phyloP scores from a whole-genome alignment of 2,888 invertebrate genomes.

The Epirrita christyi region DNA sequence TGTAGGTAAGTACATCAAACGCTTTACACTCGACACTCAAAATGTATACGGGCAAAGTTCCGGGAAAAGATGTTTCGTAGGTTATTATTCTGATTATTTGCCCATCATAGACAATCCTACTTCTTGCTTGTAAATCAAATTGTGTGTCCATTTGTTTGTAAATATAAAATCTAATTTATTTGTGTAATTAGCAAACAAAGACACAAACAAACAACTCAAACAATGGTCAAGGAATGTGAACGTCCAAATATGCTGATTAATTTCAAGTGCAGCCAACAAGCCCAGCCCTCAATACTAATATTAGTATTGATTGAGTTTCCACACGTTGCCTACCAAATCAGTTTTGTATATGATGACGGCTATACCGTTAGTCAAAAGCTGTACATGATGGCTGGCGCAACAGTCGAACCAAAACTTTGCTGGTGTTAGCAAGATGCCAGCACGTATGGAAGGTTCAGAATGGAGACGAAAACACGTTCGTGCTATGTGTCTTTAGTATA shows the following conservation, averaged over 20 bases:
- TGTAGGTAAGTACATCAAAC: too few species aligned
- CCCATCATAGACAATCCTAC: background rate
- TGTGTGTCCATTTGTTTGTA: slow-evolving; percentile 22
- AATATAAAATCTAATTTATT: slow-evolving; percentile 23
- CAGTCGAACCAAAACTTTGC: too few species aligned
- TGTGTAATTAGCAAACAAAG: slow-evolving; percentile 30
- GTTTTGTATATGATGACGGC: too few species aligned
- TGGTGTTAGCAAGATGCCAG: too few species aligned
- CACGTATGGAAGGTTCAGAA: too few species aligned
- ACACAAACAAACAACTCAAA: slow-evolving; percentile 22
- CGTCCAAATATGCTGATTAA: slow-evolving; percentile 38
- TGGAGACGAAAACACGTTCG: slow-evolving; percentile 26
- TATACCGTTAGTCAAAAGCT: too few species aligned
- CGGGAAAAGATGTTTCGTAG: too few species aligned
- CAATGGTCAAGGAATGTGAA: slow-evolving; percentile 27
- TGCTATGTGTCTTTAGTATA: slow-evolving; percentile 29
- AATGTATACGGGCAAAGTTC: too few species aligned
- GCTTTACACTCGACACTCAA: too few species aligned
- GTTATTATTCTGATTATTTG: background rate
- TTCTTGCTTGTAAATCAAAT: slow-evolving; percentile 14
- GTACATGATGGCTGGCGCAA: too few species aligned
- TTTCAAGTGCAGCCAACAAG: slow-evolving; percentile 24
- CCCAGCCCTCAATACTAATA: slow-evolving; percentile 28
- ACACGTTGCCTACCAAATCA: too few species aligned
- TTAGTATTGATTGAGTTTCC: slow-evolving; percentile 16